Percentiles rank a stretch among this genome's conserved stretches.
Evolutionary conservation across 2,113 vertebrate species (phyloP).

Genomic region (Strix uralensis): DNA sequence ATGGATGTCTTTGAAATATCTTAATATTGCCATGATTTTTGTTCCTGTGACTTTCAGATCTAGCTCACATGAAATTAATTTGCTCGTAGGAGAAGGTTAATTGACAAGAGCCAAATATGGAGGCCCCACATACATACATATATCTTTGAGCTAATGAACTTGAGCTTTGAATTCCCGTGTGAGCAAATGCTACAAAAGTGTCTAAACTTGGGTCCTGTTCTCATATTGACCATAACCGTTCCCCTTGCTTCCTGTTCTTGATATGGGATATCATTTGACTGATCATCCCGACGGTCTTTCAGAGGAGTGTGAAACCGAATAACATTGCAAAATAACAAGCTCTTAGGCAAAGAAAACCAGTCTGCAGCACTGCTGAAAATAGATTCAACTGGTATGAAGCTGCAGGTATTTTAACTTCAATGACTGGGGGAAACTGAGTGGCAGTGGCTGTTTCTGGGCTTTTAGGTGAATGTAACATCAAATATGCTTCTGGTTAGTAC

Average conservation of each 20-base stretch:
- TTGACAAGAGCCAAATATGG: background rate
- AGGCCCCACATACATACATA: fast-evolving
- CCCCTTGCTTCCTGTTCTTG: background rate
- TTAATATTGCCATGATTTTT: background rate
- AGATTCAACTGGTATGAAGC: background rate
- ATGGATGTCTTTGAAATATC: background rate
- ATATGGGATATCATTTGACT: background rate
- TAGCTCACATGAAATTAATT: background rate
- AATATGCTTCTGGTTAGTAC: background rate
- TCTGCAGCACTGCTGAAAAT: background rate
- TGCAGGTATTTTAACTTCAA: background rate
- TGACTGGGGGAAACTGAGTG: background rate
- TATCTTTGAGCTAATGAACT: background rate
- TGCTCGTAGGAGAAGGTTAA: background rate
- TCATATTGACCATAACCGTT: background rate
- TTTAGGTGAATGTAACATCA: background rate
- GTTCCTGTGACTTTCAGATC: background rate
- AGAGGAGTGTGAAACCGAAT: background rate
- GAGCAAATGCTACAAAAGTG: background rate
- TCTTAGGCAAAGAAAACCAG: background rate
- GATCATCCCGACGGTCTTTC: background rate
- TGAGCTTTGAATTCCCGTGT: background rate
- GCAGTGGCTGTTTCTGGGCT: background rate
- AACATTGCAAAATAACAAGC: background rate
- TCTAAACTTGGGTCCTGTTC: background rate